Evolutionary conservation across 2,113 vertebrate genomes (phyloP).

Genomic region (Gavialis gangeticus): DNA sequence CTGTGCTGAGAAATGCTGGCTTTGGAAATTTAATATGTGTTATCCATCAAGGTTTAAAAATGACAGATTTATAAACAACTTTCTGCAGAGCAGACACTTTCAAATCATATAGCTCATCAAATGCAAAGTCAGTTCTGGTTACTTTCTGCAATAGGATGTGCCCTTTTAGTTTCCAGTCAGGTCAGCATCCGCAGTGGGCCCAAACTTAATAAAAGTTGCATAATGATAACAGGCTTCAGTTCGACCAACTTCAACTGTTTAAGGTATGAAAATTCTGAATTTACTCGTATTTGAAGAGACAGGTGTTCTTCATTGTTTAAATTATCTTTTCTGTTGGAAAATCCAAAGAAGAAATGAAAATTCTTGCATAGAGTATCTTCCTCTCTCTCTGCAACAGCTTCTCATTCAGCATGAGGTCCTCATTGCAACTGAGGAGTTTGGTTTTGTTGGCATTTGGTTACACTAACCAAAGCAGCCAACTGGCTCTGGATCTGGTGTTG

Average conservation of each 20-base stretch:
- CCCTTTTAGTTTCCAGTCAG: background rate
- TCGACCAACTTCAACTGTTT: background rate
- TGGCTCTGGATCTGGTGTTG: slow-evolving; percentile 57
- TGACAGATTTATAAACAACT: background rate
- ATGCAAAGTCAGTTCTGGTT: background rate
- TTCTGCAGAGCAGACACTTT: background rate
- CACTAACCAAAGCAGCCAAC: slow-evolving; percentile 62
- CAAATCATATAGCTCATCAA: background rate
- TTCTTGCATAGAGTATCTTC: background rate
- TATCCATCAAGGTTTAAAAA: background rate
- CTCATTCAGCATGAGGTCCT: slow-evolving; percentile 76
- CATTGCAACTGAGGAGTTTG: slow-evolving; percentile 62
- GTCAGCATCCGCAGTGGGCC: background rate
- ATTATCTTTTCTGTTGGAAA: slow-evolving; percentile 29
- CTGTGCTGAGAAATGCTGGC: background rate
- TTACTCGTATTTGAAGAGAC: background rate
- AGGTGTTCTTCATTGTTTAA: background rate
- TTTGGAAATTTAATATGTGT: background rate
- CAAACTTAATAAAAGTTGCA: background rate
- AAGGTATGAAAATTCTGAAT: background rate
- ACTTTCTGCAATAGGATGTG: background rate
- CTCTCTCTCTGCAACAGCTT: slow-evolving; percentile 69
- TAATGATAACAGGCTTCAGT: background rate
- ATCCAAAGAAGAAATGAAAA: slow-evolving; percentile 28
- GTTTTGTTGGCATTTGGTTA: slow-evolving; percentile 67